Conservation (phyloP, 2,797 vertebrate genomes). For the Pseudochirops cupreus region DNA sequence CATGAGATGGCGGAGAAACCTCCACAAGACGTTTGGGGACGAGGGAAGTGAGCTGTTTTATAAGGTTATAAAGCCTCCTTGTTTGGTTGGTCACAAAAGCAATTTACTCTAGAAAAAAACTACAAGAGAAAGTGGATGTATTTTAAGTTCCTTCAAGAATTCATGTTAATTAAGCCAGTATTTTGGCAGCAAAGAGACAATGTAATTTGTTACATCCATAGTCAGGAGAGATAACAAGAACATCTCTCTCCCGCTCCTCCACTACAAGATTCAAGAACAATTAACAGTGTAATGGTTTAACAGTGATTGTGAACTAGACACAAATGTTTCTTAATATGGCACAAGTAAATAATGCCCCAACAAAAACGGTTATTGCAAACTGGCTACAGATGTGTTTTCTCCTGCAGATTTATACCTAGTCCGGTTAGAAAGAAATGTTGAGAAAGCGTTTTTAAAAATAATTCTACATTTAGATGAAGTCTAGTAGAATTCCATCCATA, state of each 20-base stretch:
- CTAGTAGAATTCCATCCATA: background rate
- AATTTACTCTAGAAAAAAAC: slow-evolving; percentile 18
- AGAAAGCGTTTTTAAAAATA: background rate
- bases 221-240: slow-evolving; percentile 34
- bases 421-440: background rate
- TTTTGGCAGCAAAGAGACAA: slow-evolving; percentile 23
- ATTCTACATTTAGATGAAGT: background rate
- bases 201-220: slow-evolving; percentile 39
- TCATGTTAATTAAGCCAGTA: slow-evolving; percentile 52
- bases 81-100: slow-evolving; percentile 11
- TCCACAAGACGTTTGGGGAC: background rate
- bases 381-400: background rate
- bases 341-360: background rate
- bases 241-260: slow-evolving; percentile 9
- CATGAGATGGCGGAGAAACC: background rate
- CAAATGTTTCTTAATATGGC: slow-evolving; percentile 6
- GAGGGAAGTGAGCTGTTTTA: background rate
- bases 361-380: background rate
- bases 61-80: background rate
- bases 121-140: slow-evolving; percentile 14
- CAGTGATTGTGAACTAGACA: background rate
- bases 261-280: slow-evolving; percentile 28
- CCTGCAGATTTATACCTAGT: background rate
- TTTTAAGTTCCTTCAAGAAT: slow-evolving; percentile 55
- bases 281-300: slow-evolving; percentile 28